A percentile compares a stretch with the other conserved stretches of the same genome.
phyloP scores from a whole-genome alignment of 1,140 invertebrate species.

The Bombus impatiens region DNA sequence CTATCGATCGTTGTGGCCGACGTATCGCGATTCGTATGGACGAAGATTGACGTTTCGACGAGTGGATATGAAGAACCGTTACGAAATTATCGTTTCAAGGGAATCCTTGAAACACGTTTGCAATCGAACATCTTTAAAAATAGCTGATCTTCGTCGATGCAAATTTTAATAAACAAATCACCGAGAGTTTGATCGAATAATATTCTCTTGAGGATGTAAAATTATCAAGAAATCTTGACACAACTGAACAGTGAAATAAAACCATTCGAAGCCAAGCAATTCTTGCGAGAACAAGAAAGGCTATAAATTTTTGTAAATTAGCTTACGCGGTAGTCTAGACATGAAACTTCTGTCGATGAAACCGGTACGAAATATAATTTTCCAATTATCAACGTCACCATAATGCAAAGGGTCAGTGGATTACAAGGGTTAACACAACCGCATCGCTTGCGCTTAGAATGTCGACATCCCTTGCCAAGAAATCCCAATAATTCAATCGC shows the following conservation, averaged over 20 bases:
- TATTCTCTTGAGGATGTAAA: too few relatives aligned
- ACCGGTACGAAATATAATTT: not conserved
- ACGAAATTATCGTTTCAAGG: conserved; percentile 10
- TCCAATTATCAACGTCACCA: not conserved
- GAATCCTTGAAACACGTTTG: conserved; percentile 21
- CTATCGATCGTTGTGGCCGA: not conserved
- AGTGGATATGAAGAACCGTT: not conserved
- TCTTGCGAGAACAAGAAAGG: too few relatives aligned
- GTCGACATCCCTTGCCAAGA: not conserved
- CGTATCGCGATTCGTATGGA: conserved; percentile 21
- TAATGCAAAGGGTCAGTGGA: not conserved
- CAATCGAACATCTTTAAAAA: not conserved
- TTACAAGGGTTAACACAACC: not conserved
- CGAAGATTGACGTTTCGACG: conserved; percentile 25
- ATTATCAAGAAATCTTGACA: too few relatives aligned
- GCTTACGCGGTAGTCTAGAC: too few relatives aligned
- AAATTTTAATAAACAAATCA: too few relatives aligned
- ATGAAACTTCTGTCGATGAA: not conserved
- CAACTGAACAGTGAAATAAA: too few relatives aligned
- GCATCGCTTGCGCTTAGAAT: not conserved
- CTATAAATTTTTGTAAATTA: too few relatives aligned
- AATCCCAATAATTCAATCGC: not conserved
- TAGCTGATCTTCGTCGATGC: too few relatives aligned
- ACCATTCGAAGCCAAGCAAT: too few relatives aligned
- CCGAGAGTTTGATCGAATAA: too few relatives aligned